Base-by-base conservation (phyloP, 2,113 vertebrate species). In the Dermatemys mawii region DNA sequence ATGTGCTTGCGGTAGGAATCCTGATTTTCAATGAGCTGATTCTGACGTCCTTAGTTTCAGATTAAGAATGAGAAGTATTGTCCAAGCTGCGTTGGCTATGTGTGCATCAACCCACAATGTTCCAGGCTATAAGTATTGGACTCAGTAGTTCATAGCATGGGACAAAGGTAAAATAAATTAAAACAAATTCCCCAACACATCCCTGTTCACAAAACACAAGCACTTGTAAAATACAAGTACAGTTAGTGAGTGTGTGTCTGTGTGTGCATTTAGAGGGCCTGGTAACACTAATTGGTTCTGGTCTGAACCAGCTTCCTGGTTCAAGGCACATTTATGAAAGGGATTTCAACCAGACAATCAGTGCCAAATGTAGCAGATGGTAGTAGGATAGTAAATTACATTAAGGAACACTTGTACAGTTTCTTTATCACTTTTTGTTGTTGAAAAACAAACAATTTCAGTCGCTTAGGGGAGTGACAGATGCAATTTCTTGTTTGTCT, bases 291-390 rank as follows among this genome's bases (percentile, higher is more conserved):
- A 96, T 95, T 84, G 90, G 84, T 93, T 92, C 95, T 97, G 95
- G 92, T 96, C 95, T 92, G 92, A 95, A 83, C 91, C 5, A 32
- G 55, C 90, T 96, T 95, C 94, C 95, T 92, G 96, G 95, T 96
- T 96, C 90, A 97, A 81, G 94, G 95, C 94, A 83, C 92, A 84
- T 92, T 94, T 84, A 73, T 76, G 70, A 94, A 95, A 90, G 76
- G 78, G 88, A 93, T 97, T 96, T 88, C 89, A 92, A 92, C 93
- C 86, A 9, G 91, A 57, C 8, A 1, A 41, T 93, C 78, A 44
- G 95, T 97, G 97, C 97, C 97, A 98, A 96, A 76, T 84, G 89
- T 24, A 96, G 94, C 97, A 98, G 97, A 98, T 97, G 97, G 97
- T 88, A 55, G 76, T 83, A 87, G 83, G 93, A 84, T 84, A 96